These are phyloP conservation scores for Horisme vitalbata DNA, from an alignment of 2,888 invertebrate genomes.

Conservation along the genomic window DNA sequence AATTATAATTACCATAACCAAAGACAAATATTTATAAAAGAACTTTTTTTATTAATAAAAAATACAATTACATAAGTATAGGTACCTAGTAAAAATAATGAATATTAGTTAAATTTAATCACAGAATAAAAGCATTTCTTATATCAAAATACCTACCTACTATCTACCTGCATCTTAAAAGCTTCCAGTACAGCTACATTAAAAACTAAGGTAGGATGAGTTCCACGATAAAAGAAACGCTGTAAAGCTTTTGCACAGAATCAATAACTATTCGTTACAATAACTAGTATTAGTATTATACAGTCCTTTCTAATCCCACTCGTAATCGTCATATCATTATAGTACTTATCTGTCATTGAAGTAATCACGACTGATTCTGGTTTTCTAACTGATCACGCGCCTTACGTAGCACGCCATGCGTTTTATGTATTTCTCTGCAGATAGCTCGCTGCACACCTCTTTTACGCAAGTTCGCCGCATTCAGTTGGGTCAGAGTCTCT, in stretches of 20 bases:
- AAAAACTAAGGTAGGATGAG: background rate
- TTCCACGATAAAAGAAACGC: too few relatives aligned
- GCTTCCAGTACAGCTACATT: background rate
- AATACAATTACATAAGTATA: constrained; percentile 7
- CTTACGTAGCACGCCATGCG: constrained; percentile 88
- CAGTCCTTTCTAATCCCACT: too few relatives aligned
- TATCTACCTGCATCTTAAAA: constrained; percentile 5
- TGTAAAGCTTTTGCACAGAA: too few relatives aligned
- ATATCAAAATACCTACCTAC: constrained; percentile 11
- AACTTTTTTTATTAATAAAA: background rate
- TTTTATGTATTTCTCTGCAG: constrained; percentile 90
- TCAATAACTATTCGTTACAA: too few relatives aligned
- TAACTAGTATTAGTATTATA: too few relatives aligned
- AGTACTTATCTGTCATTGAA: background rate
- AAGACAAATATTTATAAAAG: too few relatives aligned
- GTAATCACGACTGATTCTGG: constrained; percentile 35
- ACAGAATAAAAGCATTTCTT: constrained; percentile 12
- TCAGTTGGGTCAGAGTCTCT: constrained; percentile 89
- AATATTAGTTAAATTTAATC: constrained; percentile 15
- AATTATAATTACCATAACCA: too few relatives aligned
- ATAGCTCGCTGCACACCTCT: constrained; percentile 92
- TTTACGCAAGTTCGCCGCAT: constrained; percentile 90
- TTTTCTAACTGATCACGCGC: constrained; percentile 88
- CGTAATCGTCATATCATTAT: too few relatives aligned
- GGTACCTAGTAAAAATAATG: constrained; percentile 5